These are phyloP conservation scores for Syngnathus scovelli DNA, from an alignment of 2,113 vertebrate genomes.

Conservation along the genomic window DNA sequence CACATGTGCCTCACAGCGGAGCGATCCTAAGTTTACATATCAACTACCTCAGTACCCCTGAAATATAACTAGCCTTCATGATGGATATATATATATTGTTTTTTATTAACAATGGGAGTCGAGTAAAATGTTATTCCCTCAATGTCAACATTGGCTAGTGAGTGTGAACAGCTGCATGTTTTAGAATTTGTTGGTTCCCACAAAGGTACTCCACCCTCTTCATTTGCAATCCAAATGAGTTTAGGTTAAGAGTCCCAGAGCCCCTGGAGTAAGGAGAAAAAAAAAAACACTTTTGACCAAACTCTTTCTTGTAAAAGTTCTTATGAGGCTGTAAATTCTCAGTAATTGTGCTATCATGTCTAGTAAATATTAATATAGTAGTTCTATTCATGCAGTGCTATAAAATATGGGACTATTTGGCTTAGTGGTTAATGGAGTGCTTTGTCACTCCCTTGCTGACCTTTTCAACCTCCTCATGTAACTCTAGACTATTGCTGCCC, in stretches of 20 bases:
- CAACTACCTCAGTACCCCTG: too few relatives aligned
- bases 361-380: too few relatives aligned
- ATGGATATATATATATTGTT: not conserved
- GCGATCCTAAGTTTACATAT: too few relatives aligned
- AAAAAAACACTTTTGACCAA: too few relatives aligned
- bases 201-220: not conserved
- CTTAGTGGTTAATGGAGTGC: not conserved
- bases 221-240: not conserved
- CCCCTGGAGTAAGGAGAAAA: too few relatives aligned
- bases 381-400: too few relatives aligned
- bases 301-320: too few relatives aligned
- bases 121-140: not conserved
- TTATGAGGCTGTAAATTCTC: too few relatives aligned
- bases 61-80: not conserved
- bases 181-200: too few relatives aligned
- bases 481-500: slow-evolving; percentile 29
- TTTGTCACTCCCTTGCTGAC: slow-evolving; percentile 20
- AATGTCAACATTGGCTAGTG: not conserved
- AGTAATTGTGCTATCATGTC: not conserved
- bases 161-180: not conserved
- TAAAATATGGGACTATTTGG: not conserved
- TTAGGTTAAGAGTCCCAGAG: not conserved
- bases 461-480: slow-evolving; percentile 36
- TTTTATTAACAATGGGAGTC: not conserved
- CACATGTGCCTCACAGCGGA: too few relatives aligned